phyloP scores from a whole-genome alignment of 2,888 invertebrate species.

The Melieria picta region DNA sequence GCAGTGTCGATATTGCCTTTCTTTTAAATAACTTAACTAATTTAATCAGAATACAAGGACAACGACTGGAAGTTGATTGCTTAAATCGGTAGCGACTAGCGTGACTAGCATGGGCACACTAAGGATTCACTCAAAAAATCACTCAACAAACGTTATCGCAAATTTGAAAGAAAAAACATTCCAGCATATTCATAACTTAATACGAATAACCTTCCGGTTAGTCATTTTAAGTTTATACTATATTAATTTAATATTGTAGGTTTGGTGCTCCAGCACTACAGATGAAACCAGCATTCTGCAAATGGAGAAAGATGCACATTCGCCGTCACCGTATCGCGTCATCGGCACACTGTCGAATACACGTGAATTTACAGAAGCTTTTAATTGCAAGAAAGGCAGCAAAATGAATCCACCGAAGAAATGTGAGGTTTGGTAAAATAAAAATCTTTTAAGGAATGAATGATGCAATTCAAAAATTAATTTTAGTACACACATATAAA shows the following conservation, averaged over 20 bases:
- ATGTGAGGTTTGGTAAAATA: constrained; percentile 86
- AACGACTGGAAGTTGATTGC: no score
- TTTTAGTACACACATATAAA: no score
- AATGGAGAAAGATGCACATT: constrained; percentile 93
- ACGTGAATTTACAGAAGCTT: constrained; percentile 82
- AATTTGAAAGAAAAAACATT: not conserved
- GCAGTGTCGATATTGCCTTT: no score
- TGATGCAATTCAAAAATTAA: no score
- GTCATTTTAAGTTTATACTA: not conserved
- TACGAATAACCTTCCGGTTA: no score
- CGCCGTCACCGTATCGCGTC: constrained; percentile 86
- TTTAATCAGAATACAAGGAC: no score
- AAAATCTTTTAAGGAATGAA: no score
- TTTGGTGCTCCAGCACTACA: constrained; percentile 90
- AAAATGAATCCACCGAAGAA: constrained; percentile 87
- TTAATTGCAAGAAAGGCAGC: constrained; percentile 77
- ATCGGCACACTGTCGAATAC: constrained; percentile 89
- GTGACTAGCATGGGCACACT: no score
- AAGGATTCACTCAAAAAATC: no score
- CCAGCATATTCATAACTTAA: no score
- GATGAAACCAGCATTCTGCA: constrained; percentile 85
- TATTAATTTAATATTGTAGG: constrained; percentile 64
- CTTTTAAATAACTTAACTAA: no score
- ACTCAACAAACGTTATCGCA: not conserved
- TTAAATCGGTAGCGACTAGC: no score